Evolutionary conservation across 2,797 vertebrate genomes (phyloP).

Genomic region (Sebastes umbrosus): DNA sequence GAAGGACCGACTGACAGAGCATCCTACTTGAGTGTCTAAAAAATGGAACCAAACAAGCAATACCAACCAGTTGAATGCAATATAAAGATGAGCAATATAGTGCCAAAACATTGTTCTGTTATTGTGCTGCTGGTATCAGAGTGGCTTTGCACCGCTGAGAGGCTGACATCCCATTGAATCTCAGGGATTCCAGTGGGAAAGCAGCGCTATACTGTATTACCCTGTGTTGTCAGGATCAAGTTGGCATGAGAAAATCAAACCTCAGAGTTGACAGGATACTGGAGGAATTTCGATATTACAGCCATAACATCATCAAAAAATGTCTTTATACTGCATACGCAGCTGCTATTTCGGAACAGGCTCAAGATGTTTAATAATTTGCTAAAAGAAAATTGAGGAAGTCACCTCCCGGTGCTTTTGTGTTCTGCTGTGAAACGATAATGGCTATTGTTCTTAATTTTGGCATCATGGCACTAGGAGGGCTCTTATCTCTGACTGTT

Average conservation of each 20-base stretch:
- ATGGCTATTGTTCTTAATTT: conserved; percentile 38
- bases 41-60: background rate
- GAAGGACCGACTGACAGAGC: background rate
- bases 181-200: background rate
- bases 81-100: background rate
- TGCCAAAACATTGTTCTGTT: background rate
- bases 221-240: conserved; percentile 8
- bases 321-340: background rate
- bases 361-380: background rate
- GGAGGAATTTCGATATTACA: background rate
- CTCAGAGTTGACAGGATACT: background rate
- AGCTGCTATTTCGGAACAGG: background rate
- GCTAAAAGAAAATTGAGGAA: conserved; percentile 1
- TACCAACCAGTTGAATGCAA: background rate
- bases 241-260: conserved; percentile 7
- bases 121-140: no score
- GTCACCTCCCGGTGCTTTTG: background rate
- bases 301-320: background rate
- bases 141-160: conserved; percentile 1
- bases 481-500: conserved; percentile 37
- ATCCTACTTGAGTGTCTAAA: background rate
- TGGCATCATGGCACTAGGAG: conserved; percentile 18
- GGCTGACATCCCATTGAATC: conserved; percentile 26
- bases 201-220: background rate
- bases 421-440: conserved; percentile 21